Base-by-base conservation (phyloP, 2,113 vertebrate genomes). In the Pachyramphus minor region DNA sequence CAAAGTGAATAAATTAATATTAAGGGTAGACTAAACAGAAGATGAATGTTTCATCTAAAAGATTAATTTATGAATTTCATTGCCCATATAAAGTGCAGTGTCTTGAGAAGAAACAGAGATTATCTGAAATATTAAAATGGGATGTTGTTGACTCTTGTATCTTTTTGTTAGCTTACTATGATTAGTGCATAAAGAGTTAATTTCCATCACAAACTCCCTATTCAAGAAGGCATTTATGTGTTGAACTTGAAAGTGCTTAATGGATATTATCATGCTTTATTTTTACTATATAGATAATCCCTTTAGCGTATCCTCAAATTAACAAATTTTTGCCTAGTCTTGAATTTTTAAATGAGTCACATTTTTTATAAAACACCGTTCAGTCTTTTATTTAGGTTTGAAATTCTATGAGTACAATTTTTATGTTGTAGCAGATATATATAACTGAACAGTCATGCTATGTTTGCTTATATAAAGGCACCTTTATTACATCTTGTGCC, bases 1-100 rank as follows among this genome's bases (percentile, higher is more conserved):
- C 37, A 95, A 96, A 95, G 45, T 87, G 78, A 93, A 94, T 83
- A 91, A 35, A 72, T 93, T 18, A 95, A 82, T 94, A 79, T 72
- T 91, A 93, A 94, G 18, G 24, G 10, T 71, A 76, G 47, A 31
- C n/a, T 87, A 84, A 92, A 67, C n/a, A 89, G 60, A 84, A 55
- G 71, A 63, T 55, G 63, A 96, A 55, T 5, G 12, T 72, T 28
- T 76, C 16, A 91, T 63, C 71, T 69, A 66, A 94, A 89, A 47
- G 81, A 96, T 73, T 91, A 87, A 94, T 94, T 94, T 80, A 89
- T 80, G 33, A 88, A 53, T 93, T 83, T 87, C 66, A 22, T 79
- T 93, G 30, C 16, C 62, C 1, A 5, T 33, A 42, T 47, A 55
- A 91, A 79, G 49, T 69, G 12, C 45, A 73, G 15, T 49, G 33